phyloP scores from a whole-genome alignment of 2,888 invertebrate species.

The Melanargia galathea region DNA sequence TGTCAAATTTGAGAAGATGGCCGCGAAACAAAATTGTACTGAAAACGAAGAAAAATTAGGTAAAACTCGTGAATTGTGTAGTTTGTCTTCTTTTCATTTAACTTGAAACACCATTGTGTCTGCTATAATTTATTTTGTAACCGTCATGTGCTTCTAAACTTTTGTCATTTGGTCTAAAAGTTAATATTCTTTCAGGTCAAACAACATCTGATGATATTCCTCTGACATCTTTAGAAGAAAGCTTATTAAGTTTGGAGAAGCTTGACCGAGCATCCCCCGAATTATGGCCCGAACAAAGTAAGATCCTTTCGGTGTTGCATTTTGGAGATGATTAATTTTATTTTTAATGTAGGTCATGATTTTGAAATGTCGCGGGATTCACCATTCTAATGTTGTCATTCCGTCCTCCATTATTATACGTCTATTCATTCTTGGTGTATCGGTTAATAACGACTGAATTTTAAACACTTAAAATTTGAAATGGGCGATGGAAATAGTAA shows the following conservation, averaged over 20 bases:
- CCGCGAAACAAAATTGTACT: slow-evolving; percentile 84
- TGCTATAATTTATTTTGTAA: not conserved
- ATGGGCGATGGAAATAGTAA: slow-evolving; percentile 63
- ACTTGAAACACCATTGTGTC: not conserved
- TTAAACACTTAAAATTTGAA: slow-evolving; percentile 61
- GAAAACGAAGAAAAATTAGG: slow-evolving; percentile 82
- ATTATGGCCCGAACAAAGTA: slow-evolving; percentile 97
- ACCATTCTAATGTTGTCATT: slow-evolving; percentile 68
- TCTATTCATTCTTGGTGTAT: slow-evolving; percentile 51
- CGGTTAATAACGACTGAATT: slow-evolving; percentile 69
- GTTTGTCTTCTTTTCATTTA: not conserved
- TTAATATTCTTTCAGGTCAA: slow-evolving; percentile 55
- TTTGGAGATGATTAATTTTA: slow-evolving; percentile 23
- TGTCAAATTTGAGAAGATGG: slow-evolving; percentile 81
- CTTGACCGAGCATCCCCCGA: slow-evolving; percentile 97
- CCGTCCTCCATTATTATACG: slow-evolving; percentile 53
- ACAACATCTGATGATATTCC: slow-evolving; percentile 76
- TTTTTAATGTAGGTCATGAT: slow-evolving; percentile 38
- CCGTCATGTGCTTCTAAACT: not conserved
- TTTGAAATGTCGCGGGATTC: slow-evolving; percentile 76
- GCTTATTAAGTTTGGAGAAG: slow-evolving; percentile 93
- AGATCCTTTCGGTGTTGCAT: slow-evolving; percentile 54
- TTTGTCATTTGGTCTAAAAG: not conserved
- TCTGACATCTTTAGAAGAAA: slow-evolving; percentile 84
- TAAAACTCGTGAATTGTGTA: slow-evolving; percentile 5